phyloP scores from a whole-genome alignment of 1,140 invertebrate genomes.

The Pseudomyrmex cubaensis region DNA sequence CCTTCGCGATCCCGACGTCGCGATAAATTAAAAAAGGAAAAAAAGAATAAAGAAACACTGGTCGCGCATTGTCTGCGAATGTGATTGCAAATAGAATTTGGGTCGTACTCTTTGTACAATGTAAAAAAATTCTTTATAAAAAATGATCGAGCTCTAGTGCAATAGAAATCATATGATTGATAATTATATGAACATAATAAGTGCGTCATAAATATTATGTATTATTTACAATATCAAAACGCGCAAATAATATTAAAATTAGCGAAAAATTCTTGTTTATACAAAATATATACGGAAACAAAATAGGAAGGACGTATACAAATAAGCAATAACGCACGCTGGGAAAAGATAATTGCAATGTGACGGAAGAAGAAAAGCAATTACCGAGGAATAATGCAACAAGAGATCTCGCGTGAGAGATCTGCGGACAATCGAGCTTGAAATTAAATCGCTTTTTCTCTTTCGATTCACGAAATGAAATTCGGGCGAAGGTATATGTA shows the following conservation, averaged over 20 bases:
- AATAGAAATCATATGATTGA: background rate
- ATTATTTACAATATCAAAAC: too few relatives aligned
- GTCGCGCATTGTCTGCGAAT: slow-evolving; percentile 30
- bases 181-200: too few relatives aligned
- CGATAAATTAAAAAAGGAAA: slow-evolving; percentile 29
- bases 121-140: background rate
- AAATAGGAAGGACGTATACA: too few relatives aligned
- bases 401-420: background rate
- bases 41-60: slow-evolving; percentile 14
- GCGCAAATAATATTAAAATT: too few relatives aligned
- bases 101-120: background rate
- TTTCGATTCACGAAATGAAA: background rate
- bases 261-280: too few relatives aligned
- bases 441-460: background rate
- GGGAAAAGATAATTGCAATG: too few relatives aligned
- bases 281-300: too few relatives aligned
- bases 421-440: background rate
- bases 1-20: slow-evolving; percentile 35
- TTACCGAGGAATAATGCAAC: background rate
- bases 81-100: slow-evolving; percentile 39
- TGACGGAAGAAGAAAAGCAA: background rate
- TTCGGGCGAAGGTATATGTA: background rate
- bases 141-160: background rate
- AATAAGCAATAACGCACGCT: too few relatives aligned
- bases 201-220: too few relatives aligned